Evolutionary conservation across 2,888 invertebrate genomes (phyloP).

Genomic region (Clivina fossor): DNA sequence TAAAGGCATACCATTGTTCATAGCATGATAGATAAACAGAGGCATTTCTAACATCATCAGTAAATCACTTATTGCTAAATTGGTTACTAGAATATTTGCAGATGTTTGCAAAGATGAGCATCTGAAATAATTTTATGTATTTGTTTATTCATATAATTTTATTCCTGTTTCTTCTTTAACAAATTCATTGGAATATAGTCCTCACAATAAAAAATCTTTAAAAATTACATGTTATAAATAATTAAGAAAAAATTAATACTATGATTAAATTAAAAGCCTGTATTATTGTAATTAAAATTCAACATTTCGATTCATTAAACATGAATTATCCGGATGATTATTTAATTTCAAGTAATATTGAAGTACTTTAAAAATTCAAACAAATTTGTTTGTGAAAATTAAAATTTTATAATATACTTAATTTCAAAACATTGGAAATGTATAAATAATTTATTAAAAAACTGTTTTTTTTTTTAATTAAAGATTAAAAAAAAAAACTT

Average conservation of each 20-base stretch:
- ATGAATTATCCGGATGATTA: not conserved
- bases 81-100: constrained; percentile 73
- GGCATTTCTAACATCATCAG: constrained; percentile 72
- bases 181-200: not conserved
- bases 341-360: not conserved
- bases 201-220: no score
- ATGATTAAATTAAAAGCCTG: not conserved
- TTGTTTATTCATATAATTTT: not conserved
- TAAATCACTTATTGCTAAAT: constrained; percentile 75
- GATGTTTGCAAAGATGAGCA: constrained; percentile 71
- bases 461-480: not conserved
- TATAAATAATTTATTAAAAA: not conserved
- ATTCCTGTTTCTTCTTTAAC: not conserved
- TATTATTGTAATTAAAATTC: not conserved
- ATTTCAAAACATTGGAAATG: constrained; percentile 1
- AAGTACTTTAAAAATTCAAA: no score
- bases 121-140: constrained; percentile 54
- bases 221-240: no score
- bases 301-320: not conserved
- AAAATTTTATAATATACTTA: not conserved
- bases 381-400: not conserved
- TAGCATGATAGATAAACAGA: constrained; percentile 73
- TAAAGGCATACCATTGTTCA: constrained; percentile 70
- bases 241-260: no score
- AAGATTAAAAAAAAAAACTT: not conserved